Percentiles rank a stretch among this genome's conserved stretches.
Evolutionary conservation across 2,797 vertebrate genomes (phyloP).

Genomic region (Enteromius mattozi): DNA sequence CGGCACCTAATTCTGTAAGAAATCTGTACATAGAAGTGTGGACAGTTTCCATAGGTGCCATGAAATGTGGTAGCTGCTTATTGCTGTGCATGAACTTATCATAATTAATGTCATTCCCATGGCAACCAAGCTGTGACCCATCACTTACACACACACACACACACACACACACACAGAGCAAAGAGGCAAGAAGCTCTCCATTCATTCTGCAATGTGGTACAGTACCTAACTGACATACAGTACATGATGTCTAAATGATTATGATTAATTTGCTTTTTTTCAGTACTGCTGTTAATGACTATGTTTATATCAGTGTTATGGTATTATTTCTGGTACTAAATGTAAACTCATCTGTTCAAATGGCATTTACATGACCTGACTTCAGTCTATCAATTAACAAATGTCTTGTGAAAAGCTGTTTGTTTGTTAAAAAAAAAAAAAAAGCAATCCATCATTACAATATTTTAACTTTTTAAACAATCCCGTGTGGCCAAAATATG

Average conservation of each 20-base stretch:
- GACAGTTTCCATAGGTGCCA: background rate
- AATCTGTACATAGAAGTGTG: background rate
- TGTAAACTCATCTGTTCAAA: background rate
- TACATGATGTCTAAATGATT: background rate
- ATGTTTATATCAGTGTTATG: background rate
- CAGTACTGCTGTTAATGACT: background rate
- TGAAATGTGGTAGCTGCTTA: background rate
- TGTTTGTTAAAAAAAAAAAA: background rate
- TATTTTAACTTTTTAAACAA: background rate
- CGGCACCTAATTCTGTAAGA: background rate
- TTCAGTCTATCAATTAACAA: background rate
- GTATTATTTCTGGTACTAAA: background rate
- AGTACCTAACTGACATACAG: background rate
- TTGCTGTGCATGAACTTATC: background rate
- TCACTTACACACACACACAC: background rate
- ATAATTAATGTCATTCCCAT: slow-evolving; percentile 5
- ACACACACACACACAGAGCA: background rate
- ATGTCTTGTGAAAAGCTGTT: background rate
- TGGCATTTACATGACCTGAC: background rate
- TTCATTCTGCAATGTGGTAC: background rate
- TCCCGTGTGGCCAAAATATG: background rate
- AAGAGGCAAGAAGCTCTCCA: background rate
- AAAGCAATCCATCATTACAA: background rate
- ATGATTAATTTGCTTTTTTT: background rate
- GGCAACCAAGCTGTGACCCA: background rate